These are phyloP conservation scores for Ophioderma brevispina DNA, from an alignment of 35 echinoderm and acorn worm genomes.

Conservation along the genomic window DNA sequence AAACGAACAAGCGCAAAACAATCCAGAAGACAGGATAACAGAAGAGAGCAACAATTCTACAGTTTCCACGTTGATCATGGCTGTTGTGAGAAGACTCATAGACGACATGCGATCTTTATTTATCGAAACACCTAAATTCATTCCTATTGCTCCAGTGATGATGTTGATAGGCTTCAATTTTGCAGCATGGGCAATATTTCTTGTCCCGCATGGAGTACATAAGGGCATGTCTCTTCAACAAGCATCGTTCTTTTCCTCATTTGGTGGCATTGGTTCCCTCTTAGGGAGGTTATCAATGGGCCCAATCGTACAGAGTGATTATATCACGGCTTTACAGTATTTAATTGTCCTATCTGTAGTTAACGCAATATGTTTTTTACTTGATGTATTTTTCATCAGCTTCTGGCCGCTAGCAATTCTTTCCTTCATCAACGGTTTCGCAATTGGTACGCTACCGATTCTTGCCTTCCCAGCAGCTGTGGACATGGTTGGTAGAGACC, in stretches of 20 bases:
- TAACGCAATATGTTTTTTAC: not conserved
- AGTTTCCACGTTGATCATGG: too few relatives aligned
- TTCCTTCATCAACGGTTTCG: too few relatives aligned
- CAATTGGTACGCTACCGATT: too few relatives aligned
- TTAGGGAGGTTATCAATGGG: not conserved
- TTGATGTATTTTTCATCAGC: not conserved
- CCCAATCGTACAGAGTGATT: not conserved
- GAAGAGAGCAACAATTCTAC: too few relatives aligned
- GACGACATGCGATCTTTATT: too few relatives aligned
- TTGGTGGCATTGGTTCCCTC: not conserved
- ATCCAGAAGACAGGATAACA: too few relatives aligned
- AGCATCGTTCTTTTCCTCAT: not conserved
- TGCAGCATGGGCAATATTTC: not conserved
- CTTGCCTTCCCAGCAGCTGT: too few relatives aligned
- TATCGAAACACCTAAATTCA: not conserved
- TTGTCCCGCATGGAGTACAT: not conserved
- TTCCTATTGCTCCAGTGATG: not conserved
- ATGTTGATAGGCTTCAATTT: not conserved
- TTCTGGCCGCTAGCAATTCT: too few relatives aligned
- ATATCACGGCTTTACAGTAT: not conserved
- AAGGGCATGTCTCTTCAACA: too few relatives aligned
- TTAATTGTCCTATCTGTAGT: not conserved
- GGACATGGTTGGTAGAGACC: too few relatives aligned
- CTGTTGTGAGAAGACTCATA: too few relatives aligned
- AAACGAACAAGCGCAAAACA: too few relatives aligned